A percentile compares a stretch with the other conserved stretches of the same genome.
phyloP scores from a whole-genome alignment of 2,888 invertebrate genomes.

The Pseudococcus viburni region DNA sequence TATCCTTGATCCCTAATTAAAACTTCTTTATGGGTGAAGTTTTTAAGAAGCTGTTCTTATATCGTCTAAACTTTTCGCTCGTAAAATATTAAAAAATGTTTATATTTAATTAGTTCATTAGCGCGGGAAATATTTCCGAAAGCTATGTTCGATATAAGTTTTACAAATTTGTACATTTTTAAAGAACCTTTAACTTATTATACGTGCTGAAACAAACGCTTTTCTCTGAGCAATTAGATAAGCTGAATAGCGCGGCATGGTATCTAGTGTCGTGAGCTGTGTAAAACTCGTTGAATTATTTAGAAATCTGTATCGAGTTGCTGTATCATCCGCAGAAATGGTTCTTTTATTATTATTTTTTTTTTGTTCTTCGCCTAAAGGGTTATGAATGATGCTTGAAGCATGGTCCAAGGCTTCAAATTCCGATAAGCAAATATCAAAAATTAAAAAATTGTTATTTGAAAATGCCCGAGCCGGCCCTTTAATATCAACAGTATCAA shows the following conservation, averaged over 20 bases:
- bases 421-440: too few species aligned
- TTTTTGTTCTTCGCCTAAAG: too few species aligned
- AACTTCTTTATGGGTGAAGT: conserved; percentile 22
- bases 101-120: conserved; percentile 35
- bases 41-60: conserved; percentile 20
- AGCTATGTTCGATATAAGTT: conserved; percentile 4
- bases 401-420: too few species aligned
- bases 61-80: conserved; percentile 27
- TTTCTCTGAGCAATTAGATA: background rate
- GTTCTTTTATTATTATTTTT: too few species aligned
- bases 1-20: conserved; percentile 33
- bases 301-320: too few species aligned
- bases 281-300: background rate
- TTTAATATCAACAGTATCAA: too few species aligned
- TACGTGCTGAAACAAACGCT: background rate
- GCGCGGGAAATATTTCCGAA: background rate
- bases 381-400: too few species aligned
- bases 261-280: background rate
- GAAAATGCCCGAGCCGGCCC: too few species aligned
- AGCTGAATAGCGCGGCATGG: background rate
- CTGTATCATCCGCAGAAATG: too few species aligned
- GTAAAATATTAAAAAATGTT: conserved; percentile 31
- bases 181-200: background rate
- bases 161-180: conserved; percentile 26
- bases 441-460: too few species aligned